These are phyloP conservation scores for Cosmia trapezina DNA, from an alignment of 2,888 invertebrate species.

Conservation along the genomic window DNA sequence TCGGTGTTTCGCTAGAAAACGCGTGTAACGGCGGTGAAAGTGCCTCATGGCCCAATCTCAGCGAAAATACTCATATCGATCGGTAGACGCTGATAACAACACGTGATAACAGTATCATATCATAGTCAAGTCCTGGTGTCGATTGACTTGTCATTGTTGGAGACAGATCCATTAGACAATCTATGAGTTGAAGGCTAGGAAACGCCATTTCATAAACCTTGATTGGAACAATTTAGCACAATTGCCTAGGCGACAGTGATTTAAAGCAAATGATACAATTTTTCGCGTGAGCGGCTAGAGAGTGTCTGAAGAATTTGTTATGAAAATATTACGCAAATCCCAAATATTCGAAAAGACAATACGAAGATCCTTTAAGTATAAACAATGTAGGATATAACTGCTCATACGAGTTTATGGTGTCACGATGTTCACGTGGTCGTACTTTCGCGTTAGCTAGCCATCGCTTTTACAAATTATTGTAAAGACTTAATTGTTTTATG, in stretches of 20 bases:
- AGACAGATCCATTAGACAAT: slow-evolving; percentile 77
- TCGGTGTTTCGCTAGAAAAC: slow-evolving; percentile 91
- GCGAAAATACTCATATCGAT: slow-evolving; percentile 88
- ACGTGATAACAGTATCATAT: slow-evolving; percentile 82
- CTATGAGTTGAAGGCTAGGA: slow-evolving; percentile 71
- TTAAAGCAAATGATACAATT: slow-evolving; percentile 16
- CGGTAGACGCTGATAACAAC: slow-evolving; percentile 81
- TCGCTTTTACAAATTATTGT: slow-evolving; percentile 41
- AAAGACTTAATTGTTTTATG: slow-evolving; percentile 34
- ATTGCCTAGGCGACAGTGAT: slow-evolving; percentile 49
- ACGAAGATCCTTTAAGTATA: slow-evolving; percentile 20
- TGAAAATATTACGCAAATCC: slow-evolving; percentile 16
- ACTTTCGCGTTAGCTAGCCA: slow-evolving; percentile 15
- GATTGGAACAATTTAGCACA: slow-evolving; percentile 62
- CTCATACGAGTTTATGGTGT: slow-evolving; percentile 35
- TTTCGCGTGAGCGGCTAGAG: no score
- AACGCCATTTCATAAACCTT: slow-evolving; percentile 61
- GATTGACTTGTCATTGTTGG: slow-evolving; percentile 76
- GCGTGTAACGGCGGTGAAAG: slow-evolving; percentile 93
- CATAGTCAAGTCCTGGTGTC: slow-evolving; percentile 68
- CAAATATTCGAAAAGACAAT: slow-evolving; percentile 14
- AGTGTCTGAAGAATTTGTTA: slow-evolving; percentile 1
- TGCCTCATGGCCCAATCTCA: slow-evolving; percentile 87
- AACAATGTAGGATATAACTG: slow-evolving; percentile 36
- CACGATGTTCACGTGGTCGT: slow-evolving; percentile 42